These are phyloP conservation scores for Callosobruchus maculatus DNA, from an alignment of 2,888 invertebrate species.

Conservation along the genomic window DNA sequence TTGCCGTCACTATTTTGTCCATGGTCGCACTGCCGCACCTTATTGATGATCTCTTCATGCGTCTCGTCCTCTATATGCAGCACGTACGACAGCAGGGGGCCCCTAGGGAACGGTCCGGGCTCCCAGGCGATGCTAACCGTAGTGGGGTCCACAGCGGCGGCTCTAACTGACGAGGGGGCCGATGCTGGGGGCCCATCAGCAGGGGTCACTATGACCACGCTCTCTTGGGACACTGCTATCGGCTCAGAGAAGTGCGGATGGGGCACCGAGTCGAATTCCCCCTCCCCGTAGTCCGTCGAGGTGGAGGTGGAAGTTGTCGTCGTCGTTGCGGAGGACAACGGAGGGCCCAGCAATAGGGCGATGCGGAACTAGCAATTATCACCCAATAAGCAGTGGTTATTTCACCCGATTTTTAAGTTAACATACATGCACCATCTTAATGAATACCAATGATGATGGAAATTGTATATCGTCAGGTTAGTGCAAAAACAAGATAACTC, in stretches of 20 bases:
- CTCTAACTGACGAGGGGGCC: constrained; percentile 69
- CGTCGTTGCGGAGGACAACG: background rate
- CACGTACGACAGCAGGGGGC: constrained; percentile 82
- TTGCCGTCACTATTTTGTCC: no score
- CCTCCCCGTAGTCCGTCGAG: background rate
- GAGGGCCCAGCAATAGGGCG: constrained; percentile 67
- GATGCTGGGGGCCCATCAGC: constrained; percentile 74
- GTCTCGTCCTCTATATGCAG: constrained; percentile 58
- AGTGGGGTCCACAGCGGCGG: constrained; percentile 75
- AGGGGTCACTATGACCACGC: constrained; percentile 72
- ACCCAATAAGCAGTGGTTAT: background rate
- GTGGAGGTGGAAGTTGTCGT: background rate
- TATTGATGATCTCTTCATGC: constrained; percentile 18
- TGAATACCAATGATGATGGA: no score
- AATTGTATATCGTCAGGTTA: no score
- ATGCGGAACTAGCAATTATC: constrained; percentile 72
- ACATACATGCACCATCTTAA: background rate
- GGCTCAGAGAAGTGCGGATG: constrained; percentile 53
- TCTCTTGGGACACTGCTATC: constrained; percentile 63
- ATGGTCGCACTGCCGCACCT: background rate
- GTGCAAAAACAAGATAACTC: no score
- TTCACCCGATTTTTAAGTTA: background rate
- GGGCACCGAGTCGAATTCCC: background rate
- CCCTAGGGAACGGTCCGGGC: constrained; percentile 82
- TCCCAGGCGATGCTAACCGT: constrained; percentile 87